Evolutionary conservation across 1,140 invertebrate genomes (phyloP).

Genomic region (Achatina immaculata): DNA sequence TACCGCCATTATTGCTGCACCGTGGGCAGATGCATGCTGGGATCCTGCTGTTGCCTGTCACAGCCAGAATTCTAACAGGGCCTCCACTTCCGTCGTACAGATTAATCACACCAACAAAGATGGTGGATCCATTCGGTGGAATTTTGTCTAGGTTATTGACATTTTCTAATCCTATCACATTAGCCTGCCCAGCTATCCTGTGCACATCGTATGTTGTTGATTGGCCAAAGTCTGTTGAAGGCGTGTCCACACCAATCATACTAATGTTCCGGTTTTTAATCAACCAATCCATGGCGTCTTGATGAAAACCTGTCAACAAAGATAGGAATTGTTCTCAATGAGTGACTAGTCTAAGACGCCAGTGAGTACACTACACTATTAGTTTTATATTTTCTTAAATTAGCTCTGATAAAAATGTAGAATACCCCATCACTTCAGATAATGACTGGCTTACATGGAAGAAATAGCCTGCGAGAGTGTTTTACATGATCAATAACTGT

Average conservation of each 20-base stretch:
- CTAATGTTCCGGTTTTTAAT: constrained; percentile 47
- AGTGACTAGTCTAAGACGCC: too few relatives aligned
- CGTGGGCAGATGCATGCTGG: neutral
- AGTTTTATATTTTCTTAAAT: too few relatives aligned
- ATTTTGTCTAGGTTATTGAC: constrained; percentile 48
- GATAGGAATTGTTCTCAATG: neutral
- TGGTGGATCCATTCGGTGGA: constrained; percentile 46
- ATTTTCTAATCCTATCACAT: constrained; percentile 51
- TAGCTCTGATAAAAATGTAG: too few relatives aligned
- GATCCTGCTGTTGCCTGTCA: neutral
- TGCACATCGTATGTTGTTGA: constrained; percentile 53
- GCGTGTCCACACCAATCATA: constrained; percentile 50
- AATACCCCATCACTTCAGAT: too few relatives aligned
- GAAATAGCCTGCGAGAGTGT: too few relatives aligned
- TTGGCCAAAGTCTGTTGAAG: constrained; percentile 54
- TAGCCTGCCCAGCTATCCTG: constrained; percentile 42
- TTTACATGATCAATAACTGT: too few relatives aligned
- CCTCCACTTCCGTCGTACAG: constrained; percentile 52
- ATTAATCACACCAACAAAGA: constrained; percentile 49
- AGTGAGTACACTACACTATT: too few relatives aligned
- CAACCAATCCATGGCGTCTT: constrained; percentile 54
- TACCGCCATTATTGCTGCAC: neutral
- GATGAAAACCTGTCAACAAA: constrained; percentile 43
- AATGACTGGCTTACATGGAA: too few relatives aligned
- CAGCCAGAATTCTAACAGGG: constrained; percentile 51